Conservation (phyloP, 2,113 vertebrate species). For the Mormyrus lacerda region DNA sequence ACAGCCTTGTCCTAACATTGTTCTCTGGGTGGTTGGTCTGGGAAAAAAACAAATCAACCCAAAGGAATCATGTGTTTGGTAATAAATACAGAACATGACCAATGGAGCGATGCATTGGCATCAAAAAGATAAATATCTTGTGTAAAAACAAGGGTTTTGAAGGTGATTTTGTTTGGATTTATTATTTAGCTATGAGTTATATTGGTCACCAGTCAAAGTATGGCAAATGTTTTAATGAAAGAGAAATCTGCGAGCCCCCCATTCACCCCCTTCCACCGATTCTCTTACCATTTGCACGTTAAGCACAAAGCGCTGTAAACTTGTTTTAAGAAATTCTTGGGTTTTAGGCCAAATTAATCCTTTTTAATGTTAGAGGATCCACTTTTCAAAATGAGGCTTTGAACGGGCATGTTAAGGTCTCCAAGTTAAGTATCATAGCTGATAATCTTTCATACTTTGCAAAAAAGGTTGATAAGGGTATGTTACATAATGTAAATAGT, state of each 20-base stretch:
- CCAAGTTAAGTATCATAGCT: conserved; percentile 47
- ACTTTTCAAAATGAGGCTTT: conserved; percentile 10
- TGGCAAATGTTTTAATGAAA: neutral
- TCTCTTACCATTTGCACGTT: neutral
- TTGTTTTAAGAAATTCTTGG: neutral
- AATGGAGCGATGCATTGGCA: neutral
- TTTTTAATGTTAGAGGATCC: neutral
- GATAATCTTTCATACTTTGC: conserved; percentile 49
- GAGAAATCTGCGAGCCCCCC: neutral
- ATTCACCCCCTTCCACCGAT: neutral
- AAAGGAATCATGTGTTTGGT: neutral
- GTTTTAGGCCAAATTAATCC: neutral
- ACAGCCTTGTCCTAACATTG: neutral
- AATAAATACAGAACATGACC: neutral
- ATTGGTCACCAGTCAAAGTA: neutral
- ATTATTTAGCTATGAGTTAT: neutral
- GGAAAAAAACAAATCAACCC: neutral
- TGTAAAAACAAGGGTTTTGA: neutral
- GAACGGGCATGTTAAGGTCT: conserved; percentile 46
- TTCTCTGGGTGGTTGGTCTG: neutral
- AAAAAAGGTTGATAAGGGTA: conserved; percentile 47
- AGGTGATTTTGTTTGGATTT: neutral
- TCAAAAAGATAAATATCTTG: neutral
- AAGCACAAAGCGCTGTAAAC: neutral
- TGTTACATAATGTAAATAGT: conserved; percentile 69